Base-by-base conservation (phyloP, 2,888 invertebrate genomes). In the Cyrtodaria siliqua region DNA sequence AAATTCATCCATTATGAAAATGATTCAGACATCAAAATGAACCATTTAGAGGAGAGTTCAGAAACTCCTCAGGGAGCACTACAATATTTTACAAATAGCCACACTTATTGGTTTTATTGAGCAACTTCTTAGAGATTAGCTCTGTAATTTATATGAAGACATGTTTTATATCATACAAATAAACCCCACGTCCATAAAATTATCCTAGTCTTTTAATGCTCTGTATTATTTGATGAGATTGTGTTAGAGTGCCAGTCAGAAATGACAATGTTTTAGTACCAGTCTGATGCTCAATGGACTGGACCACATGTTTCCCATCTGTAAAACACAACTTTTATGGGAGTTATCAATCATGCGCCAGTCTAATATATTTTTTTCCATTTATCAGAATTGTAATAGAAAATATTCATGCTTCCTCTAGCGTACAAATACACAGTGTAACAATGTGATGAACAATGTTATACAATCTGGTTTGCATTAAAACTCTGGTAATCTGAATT, bases 371-470 rank as follows among this genome's bases (percentile, higher is more conserved):
- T 33, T n/a, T 38, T 71, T 63, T 60, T 53, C 44, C 57, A 57
- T 71, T 60, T 59, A 64, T 64, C 57, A 64, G 64, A 73, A 68
- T 63, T 69, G 60, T 76, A 76, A 80, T 80, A 72, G 79, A 67
- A 80, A 80, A 76, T 76, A 62, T 75, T 80, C 79, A 80, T 56
- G 79, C 79, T 80, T 52, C 24, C 57, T 60, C 47, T 61, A 80
- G 79, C 79, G 47, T 80, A 69, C 50, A 80, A 75, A 69, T 69
- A 71, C 72, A 80, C 75, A 69, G 69, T 69, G 42, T 60, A 69
- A 72, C 71, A 74, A 78, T 78, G 68, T 59, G 38, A 62, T 53
- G 63, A 24, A 55, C 59, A 50, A 68, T 72, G 69, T 72, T 68
- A 47, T 29, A 67, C 70, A 76, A 70, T 61, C 56, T 63, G 70